phyloP scores from a whole-genome alignment of 1,140 invertebrate species.

The Rhopalosiphum padi region DNA sequence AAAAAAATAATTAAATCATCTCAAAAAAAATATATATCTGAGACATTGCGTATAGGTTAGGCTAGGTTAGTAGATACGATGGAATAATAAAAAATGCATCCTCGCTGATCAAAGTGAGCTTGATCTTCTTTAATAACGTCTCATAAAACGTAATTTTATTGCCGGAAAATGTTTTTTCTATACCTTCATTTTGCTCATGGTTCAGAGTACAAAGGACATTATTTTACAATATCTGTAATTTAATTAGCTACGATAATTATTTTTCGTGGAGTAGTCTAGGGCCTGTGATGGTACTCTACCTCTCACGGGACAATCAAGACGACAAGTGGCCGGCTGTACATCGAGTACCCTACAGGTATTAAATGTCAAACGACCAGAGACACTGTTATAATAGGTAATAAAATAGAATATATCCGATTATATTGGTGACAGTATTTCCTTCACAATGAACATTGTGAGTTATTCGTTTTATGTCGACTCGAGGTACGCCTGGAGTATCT shows the following conservation, averaged over 20 bases:
- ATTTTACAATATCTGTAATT: neutral
- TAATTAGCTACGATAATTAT: neutral
- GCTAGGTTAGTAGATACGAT: neutral
- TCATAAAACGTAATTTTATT: conserved; percentile 1
- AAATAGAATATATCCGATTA: neutral
- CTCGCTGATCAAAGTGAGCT: neutral
- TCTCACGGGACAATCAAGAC: neutral
- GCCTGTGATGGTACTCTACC: neutral
- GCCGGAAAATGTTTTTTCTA: neutral
- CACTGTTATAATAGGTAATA: neutral
- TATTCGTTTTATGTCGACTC: neutral
- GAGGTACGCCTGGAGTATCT: neutral
- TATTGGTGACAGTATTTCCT: neutral
- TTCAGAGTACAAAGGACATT: neutral
- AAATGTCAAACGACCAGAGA: neutral
- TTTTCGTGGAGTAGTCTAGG: neutral
- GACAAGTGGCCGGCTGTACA: neutral
- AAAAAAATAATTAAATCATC: neutral
- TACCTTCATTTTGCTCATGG: neutral
- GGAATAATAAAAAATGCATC: neutral
- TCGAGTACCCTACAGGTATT: neutral
- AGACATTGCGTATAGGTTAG: neutral
- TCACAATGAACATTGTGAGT: neutral
- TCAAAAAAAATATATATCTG: neutral
- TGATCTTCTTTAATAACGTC: conserved; percentile 19